Evolutionary conservation across 2,797 vertebrate genomes (phyloP).

Genomic region (Typhlichthys subterraneus): DNA sequence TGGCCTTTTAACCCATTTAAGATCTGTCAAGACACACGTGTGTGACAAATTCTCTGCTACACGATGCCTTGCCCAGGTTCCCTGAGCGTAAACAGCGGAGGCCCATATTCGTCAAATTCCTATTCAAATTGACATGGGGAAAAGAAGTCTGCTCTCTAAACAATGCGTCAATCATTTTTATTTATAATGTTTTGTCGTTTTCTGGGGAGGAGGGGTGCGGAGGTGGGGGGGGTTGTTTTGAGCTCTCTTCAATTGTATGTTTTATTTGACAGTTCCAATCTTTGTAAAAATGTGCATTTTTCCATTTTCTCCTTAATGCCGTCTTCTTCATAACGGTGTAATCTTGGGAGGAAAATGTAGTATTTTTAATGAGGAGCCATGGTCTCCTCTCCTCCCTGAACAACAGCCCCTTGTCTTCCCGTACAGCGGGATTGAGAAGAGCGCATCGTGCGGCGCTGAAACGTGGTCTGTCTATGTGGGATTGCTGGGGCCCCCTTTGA

Average conservation of each 20-base stretch:
- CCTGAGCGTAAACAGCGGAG: not conserved
- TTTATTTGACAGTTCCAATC: slow-evolving; percentile 77
- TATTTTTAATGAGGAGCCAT: slow-evolving; percentile 71
- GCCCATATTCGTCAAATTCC: slow-evolving; percentile 18
- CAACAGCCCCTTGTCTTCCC: slow-evolving; percentile 59
- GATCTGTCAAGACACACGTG: slow-evolving; percentile 16
- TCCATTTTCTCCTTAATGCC: slow-evolving; percentile 60
- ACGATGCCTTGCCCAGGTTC: slow-evolving; percentile 29
- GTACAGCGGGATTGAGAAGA: slow-evolving; percentile 40
- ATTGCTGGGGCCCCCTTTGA: slow-evolving; percentile 75
- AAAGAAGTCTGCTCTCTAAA: slow-evolving; percentile 54
- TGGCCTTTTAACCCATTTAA: slow-evolving; percentile 30
- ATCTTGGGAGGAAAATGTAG: slow-evolving; percentile 61
- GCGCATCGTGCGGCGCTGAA: slow-evolving; percentile 60
- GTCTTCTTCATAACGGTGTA: slow-evolving; percentile 44
- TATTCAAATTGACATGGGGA: slow-evolving; percentile 28
- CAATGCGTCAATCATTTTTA: slow-evolving; percentile 67
- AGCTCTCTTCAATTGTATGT: slow-evolving; percentile 63
- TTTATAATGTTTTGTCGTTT: slow-evolving; percentile 64
- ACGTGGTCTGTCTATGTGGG: slow-evolving; percentile 67
- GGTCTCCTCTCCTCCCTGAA: slow-evolving; percentile 48
- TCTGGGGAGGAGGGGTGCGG: slow-evolving; percentile 44
- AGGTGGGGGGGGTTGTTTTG: slow-evolving; percentile 13
- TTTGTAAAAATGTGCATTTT: slow-evolving; percentile 47
- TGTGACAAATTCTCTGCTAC: slow-evolving; percentile 9